phyloP scores from a whole-genome alignment of 2,888 invertebrate species.

The Apamea anceps region DNA sequence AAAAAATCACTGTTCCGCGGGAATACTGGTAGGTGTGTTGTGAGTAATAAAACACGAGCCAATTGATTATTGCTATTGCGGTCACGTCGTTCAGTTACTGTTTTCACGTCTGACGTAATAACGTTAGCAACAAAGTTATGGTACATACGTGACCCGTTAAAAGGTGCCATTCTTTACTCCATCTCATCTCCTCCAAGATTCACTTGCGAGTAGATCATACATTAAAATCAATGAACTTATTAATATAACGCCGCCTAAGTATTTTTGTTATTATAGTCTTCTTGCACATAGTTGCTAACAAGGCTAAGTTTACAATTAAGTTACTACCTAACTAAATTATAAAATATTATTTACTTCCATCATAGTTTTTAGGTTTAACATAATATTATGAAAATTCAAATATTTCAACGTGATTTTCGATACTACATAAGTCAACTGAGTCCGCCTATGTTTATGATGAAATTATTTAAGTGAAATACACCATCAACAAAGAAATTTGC shows the following conservation, averaged over 20 bases:
- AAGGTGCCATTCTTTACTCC: constrained; percentile 73
- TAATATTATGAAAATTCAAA: not conserved
- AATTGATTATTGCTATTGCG: constrained; percentile 89
- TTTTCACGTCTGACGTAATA: constrained; percentile 90
- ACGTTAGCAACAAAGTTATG: constrained; percentile 89
- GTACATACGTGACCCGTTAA: constrained; percentile 85
- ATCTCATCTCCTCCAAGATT: constrained; percentile 68
- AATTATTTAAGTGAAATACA: constrained; percentile 5
- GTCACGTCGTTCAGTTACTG: constrained; percentile 89
- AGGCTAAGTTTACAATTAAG: not conserved
- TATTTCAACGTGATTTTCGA: not conserved
- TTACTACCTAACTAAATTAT: not conserved
- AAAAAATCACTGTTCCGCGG: constrained; percentile 75
- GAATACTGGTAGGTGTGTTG: constrained; percentile 71
- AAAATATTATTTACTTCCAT: not conserved
- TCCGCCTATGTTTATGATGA: not conserved
- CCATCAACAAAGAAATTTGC: constrained; percentile 65
- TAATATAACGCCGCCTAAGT: constrained; percentile 11
- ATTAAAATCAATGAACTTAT: constrained; percentile 44
- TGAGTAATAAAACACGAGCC: constrained; percentile 85
- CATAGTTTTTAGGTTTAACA: not conserved
- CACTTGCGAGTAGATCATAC: constrained; percentile 45
- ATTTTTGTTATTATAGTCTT: not conserved
- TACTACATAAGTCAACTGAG: not conserved
- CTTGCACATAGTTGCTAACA: not conserved